Conservation (phyloP, 2,797 vertebrate species). For the Coilia nasus region DNA sequence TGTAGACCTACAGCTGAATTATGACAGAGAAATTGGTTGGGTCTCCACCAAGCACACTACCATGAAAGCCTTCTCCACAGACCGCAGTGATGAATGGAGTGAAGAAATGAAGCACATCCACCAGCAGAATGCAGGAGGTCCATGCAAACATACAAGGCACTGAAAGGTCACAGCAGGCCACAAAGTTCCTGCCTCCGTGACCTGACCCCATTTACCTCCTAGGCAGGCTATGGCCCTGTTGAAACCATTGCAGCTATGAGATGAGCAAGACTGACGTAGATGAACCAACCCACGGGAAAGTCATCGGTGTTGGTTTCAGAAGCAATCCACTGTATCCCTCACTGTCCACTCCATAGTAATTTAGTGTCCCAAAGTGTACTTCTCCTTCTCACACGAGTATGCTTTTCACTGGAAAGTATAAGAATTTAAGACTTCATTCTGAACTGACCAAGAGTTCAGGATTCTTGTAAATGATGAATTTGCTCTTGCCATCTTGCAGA, state of each 20-base stretch:
- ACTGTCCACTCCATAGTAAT: not conserved
- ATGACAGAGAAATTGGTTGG: conserved; percentile 37
- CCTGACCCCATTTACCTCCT: conserved; percentile 40
- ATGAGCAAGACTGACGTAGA: not conserved
- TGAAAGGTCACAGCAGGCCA: conserved; percentile 47
- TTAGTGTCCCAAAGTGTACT: not conserved
- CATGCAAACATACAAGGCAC: conserved; percentile 23
- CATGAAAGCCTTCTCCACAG: conserved; percentile 7
- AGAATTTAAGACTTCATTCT: not conserved
- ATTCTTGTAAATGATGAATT: conserved; percentile 2
- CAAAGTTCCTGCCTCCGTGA: conserved; percentile 35
- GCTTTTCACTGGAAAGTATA: not conserved
- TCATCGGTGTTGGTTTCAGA: not conserved
- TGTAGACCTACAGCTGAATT: conserved; percentile 27
- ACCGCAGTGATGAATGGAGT: conserved; percentile 31
- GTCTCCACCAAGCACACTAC: conserved; percentile 8
- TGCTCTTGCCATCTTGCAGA: not conserved
- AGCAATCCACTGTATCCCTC: not conserved
- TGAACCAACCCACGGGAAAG: not conserved
- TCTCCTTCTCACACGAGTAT: not conserved
- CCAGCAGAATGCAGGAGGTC: conserved; percentile 16
- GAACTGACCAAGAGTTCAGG: not conserved
- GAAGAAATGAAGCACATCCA: conserved; percentile 37
- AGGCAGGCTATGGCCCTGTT: not conserved
- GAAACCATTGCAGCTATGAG: not conserved